Percentiles rank a stretch among this genome's conserved stretches.
These are phyloP conservation scores for Papilio elwesi DNA, from an alignment of 2,888 invertebrate genomes.

Conservation along the genomic window DNA sequence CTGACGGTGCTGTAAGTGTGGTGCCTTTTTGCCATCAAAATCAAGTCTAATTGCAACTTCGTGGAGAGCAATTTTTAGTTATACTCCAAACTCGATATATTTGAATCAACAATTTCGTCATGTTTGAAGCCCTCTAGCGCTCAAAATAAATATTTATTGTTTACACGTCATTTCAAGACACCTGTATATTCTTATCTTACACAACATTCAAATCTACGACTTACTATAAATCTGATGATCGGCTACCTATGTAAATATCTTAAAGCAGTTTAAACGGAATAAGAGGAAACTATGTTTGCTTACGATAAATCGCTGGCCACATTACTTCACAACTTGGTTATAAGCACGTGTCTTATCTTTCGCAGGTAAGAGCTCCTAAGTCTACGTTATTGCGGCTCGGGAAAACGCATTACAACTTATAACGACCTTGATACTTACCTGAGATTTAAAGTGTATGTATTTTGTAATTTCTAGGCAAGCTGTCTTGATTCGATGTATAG, in stretches of 20 bases:
- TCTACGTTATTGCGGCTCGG: constrained; percentile 1
- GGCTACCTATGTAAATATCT: background rate
- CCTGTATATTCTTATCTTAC: too few relatives aligned
- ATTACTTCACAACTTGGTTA: constrained; percentile 11
- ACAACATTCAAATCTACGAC: background rate
- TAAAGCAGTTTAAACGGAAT: background rate
- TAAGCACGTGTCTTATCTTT: constrained; percentile 16
- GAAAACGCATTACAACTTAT: constrained; percentile 14
- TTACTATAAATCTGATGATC: background rate
- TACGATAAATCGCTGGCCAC: constrained; percentile 9
- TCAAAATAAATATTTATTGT: too few relatives aligned
- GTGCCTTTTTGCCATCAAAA: too few relatives aligned
- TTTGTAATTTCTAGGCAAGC: background rate
- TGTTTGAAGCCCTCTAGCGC: too few relatives aligned
- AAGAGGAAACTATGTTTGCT: constrained; percentile 12
- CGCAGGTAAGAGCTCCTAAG: constrained; percentile 5
- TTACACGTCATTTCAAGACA: too few relatives aligned
- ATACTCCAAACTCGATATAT: too few relatives aligned
- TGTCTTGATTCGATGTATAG: background rate
- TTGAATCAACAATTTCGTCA: too few relatives aligned
- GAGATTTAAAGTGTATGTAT: constrained; percentile 6
- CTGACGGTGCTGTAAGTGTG: background rate
- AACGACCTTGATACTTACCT: background rate
- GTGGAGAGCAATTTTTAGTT: too few relatives aligned
- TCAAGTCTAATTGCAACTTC: too few relatives aligned